These are phyloP conservation scores for Drosophila vallismaia DNA, from an alignment of 2,888 invertebrate genomes.

Conservation along the genomic window DNA sequence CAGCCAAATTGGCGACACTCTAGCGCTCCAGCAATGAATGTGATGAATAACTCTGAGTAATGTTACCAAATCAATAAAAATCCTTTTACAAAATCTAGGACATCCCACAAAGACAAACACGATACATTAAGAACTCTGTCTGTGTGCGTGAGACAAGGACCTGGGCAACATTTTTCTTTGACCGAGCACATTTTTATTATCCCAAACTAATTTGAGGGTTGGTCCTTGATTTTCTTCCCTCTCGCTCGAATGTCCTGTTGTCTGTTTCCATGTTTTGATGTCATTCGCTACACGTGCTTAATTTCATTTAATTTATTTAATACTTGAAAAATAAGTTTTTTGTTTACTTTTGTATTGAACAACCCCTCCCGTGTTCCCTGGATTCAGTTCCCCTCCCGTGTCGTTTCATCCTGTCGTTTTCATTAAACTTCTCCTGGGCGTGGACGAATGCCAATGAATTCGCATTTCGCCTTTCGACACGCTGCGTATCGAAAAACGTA, in stretches of 20 bases:
- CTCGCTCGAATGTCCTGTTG: conserved; percentile 6
- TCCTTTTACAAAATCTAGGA: conserved; percentile 41
- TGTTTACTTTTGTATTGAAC: conserved; percentile 67
- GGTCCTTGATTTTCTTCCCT: conserved; percentile 46
- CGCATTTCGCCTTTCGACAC: conserved; percentile 60
- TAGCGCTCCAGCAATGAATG: conserved; percentile 20
- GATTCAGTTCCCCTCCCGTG: neutral
- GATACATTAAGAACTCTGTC: conserved; percentile 10
- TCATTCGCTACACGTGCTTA: conserved; percentile 79
- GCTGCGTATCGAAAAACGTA: conserved; percentile 51
- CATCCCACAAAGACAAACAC: conserved; percentile 19
- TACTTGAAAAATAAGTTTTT: conserved; percentile 74
- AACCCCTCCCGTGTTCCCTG: conserved; percentile 3
- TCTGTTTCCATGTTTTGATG: conserved; percentile 55
- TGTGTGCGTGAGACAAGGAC: conserved; percentile 13
- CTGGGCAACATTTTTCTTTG: conserved; percentile 39
- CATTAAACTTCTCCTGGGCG: conserved; percentile 51
- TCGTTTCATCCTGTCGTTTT: conserved; percentile 1
- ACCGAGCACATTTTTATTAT: conserved; percentile 64
- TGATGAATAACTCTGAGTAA: conserved; percentile 43
- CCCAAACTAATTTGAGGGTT: conserved; percentile 76
- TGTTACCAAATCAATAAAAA: conserved; percentile 43
- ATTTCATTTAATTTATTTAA: conserved; percentile 79
- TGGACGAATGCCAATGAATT: conserved; percentile 63
- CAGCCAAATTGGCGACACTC: conserved; percentile 30